phyloP scores from a whole-genome alignment of 1,140 invertebrate genomes.

The Bombus balteatus region DNA sequence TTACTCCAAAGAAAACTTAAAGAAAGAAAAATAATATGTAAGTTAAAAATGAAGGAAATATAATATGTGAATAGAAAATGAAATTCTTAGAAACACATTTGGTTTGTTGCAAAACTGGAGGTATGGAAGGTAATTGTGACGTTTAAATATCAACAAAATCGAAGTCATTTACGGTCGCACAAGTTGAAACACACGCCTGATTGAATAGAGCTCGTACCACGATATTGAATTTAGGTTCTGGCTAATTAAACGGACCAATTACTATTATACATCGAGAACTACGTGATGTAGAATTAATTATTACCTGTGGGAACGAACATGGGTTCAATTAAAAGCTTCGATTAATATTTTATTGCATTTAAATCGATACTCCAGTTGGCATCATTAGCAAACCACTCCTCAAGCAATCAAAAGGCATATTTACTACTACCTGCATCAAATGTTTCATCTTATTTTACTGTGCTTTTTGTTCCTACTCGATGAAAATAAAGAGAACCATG shows the following conservation, averaged over 20 bases:
- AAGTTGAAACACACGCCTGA: neutral
- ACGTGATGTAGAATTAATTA: slow-evolving; percentile 8
- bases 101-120: neutral
- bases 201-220: neutral
- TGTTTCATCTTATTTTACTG: no score
- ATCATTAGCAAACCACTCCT: neutral
- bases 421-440: neutral
- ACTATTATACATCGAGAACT: neutral
- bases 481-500: neutral
- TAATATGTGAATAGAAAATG: neutral
- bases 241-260: slow-evolving; percentile 15
- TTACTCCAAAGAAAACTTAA: neutral
- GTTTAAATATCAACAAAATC: neutral
- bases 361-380: neutral
- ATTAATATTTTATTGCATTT: neutral
- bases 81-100: neutral
- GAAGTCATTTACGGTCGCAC: neutral
- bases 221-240: neutral
- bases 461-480: neutral
- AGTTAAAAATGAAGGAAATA: no score
- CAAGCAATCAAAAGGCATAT: neutral
- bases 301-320: neutral
- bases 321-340: neutral
- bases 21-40: neutral
- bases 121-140: neutral